Base-by-base conservation (phyloP, 1,140 invertebrate genomes). In the Microplitis mediator region DNA sequence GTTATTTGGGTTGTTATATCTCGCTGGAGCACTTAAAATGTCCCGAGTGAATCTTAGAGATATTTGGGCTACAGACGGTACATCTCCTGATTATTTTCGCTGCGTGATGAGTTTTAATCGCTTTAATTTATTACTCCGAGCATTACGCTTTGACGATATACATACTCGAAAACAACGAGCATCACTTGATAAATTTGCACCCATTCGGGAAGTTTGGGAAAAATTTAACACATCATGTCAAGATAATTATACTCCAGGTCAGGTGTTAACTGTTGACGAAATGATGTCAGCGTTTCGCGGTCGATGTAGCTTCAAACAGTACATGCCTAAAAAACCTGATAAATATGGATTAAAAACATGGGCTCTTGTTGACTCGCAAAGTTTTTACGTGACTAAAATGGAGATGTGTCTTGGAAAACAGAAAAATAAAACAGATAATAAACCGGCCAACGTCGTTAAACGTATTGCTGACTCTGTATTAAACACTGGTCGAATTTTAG, bases 151-250 rank as follows among this genome's bases (percentile, higher is more conserved):
- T 72, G 80, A 85, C 71, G 75, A 81, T 56, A 80, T 78, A 76
- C 56, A 45, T 67, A 80, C 79, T 35, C 73, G 82, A 68, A 16
- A 56, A 9, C 67, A 74, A 65, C 71, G 78, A 66, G 76, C 72
- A 54, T 61, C 70, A 69, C 32, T 60, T 39, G 83, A 85, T 74
- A 72, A 75, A 65, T 83, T 86, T 78, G 80, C 81, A 36, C 77
- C 73, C 5, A 80, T 86, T 8, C 73, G 80, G 68, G 76, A 84
- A 64, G 73, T 86, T 65, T 87, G 80, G 80, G 75, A 85, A 23
- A 73, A 73, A 9, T 81, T 85, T 61, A 50, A 66, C 4, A 14
- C 5, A 8, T 67, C 71, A 11, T 77, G 66, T 60, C 35, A 54
- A 64, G 62, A 54, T 34, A 31, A 5, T 6, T 79, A 77, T 51